A percentile compares a stretch with the other conserved stretches of the same genome.
Conservation (phyloP, 2,888 invertebrate genomes). For the Allygus modestus region DNA sequence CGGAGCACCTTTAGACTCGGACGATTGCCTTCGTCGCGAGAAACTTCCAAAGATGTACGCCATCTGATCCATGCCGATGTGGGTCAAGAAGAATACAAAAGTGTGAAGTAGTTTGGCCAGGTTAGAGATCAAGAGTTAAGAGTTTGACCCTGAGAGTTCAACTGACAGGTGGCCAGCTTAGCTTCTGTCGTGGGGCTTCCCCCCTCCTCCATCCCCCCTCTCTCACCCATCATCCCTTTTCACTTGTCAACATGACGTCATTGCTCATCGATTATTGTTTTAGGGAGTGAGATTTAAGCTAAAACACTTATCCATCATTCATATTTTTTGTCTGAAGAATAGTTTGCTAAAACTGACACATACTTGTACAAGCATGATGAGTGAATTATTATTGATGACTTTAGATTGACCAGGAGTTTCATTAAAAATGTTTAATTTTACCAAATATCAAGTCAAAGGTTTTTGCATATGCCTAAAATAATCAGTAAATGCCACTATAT, state of each 20-base stretch:
- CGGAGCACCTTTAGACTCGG: slow-evolving; percentile 55
- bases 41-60: slow-evolving; percentile 58
- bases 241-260: neutral
- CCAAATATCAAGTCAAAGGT: no score
- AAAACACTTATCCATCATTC: no score
- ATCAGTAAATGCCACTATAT: no score
- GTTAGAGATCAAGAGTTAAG: slow-evolving; percentile 10
- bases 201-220: slow-evolving; percentile 4
- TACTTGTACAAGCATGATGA: no score
- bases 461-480: no score
- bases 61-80: slow-evolving; percentile 54
- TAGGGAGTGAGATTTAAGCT: neutral
- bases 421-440: no score
- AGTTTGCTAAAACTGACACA: no score
- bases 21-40: slow-evolving; percentile 43
- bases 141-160: slow-evolving; percentile 13
- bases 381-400: no score
- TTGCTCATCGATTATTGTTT: neutral
- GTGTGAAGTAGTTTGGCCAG: slow-evolving; percentile 41
- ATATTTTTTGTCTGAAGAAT: no score
- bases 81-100: slow-evolving; percentile 20
- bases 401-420: no score
- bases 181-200: slow-evolving; percentile 27
- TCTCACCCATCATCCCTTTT: neutral
- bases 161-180: slow-evolving; percentile 25